Percentiles rank a stretch among this genome's conserved stretches.
Conservation (phyloP, 2,797 vertebrate species). For the Onychomys torridus region DNA sequence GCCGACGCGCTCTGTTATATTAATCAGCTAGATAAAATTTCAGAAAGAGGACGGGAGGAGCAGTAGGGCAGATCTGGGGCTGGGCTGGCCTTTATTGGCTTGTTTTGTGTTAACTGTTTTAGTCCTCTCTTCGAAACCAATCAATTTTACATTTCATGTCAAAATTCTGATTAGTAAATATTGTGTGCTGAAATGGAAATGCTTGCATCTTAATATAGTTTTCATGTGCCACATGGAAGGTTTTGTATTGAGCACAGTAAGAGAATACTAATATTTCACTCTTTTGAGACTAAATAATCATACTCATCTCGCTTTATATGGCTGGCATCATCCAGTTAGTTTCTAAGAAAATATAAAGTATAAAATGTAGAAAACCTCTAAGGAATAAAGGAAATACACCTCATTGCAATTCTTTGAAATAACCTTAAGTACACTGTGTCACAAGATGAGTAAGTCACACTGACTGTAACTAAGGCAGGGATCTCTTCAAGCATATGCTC, state of each 20-base stretch:
- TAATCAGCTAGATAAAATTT: conserved; percentile 74
- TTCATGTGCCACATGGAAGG: not conserved
- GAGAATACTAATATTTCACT: not conserved
- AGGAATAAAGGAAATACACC: not conserved
- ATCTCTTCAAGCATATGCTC: not conserved
- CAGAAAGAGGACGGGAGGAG: not conserved
- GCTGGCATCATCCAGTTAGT: not conserved
- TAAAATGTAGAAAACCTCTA: not conserved
- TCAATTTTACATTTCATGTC: conserved; percentile 14
- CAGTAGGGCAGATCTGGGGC: not conserved
- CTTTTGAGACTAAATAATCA: conserved; percentile 7
- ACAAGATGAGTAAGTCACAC: not conserved
- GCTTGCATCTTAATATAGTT: not conserved
- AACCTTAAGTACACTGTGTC: not conserved
- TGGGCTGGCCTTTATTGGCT: not conserved
- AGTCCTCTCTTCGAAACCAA: not conserved
- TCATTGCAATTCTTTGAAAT: not conserved
- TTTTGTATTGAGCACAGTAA: conserved; percentile 9
- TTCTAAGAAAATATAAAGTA: conserved; percentile 17
- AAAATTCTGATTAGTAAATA: conserved; percentile 52
- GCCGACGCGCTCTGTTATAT: conserved; percentile 73
- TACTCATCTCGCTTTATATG: not conserved
- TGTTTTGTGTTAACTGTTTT: not conserved
- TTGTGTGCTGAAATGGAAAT: not conserved
- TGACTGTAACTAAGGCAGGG: not conserved